phyloP scores from a whole-genome alignment of 2,888 invertebrate genomes.

The Hydrotaea diabolus region DNA sequence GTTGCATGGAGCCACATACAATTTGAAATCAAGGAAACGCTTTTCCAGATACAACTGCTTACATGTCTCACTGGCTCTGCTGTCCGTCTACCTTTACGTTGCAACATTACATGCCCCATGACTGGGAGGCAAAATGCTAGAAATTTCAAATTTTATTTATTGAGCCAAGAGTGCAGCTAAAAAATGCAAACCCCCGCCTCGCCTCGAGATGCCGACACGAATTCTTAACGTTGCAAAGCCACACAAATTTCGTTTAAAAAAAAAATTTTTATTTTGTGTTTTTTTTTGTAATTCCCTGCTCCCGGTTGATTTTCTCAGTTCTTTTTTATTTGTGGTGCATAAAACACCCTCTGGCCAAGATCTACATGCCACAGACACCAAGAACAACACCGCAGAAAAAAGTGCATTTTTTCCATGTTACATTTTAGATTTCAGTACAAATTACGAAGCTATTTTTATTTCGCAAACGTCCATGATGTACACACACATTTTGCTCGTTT shows the following conservation, averaged over 20 bases:
- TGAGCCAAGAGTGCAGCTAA: not conserved
- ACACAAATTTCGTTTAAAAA: constrained; percentile 58
- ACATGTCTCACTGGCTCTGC: not conserved
- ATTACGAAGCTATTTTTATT: constrained; percentile 21
- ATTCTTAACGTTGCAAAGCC: constrained; percentile 45
- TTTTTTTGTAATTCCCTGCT: not conserved
- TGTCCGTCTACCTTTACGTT: constrained; percentile 23
- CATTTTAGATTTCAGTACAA: constrained; percentile 56
- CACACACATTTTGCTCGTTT: not conserved
- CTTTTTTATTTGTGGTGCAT: not conserved
- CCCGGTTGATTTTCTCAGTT: constrained; percentile 15
- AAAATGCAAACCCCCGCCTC: not conserved
- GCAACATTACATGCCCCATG: no score
- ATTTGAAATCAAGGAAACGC: constrained; percentile 4
- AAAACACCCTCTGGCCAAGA: constrained; percentile 51
- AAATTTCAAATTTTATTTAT: constrained; percentile 31
- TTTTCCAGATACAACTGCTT: not conserved
- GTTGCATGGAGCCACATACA: not conserved
- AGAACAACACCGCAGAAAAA: not conserved
- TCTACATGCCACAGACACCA: not conserved
- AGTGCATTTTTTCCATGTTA: constrained; percentile 53
- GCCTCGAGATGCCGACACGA: not conserved
- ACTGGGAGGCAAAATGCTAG: not conserved
- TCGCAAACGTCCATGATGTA: not conserved
- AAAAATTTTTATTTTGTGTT: not conserved